Evolutionary conservation across 2,888 invertebrate species (phyloP).

Genomic region (Cybosia mesomella): DNA sequence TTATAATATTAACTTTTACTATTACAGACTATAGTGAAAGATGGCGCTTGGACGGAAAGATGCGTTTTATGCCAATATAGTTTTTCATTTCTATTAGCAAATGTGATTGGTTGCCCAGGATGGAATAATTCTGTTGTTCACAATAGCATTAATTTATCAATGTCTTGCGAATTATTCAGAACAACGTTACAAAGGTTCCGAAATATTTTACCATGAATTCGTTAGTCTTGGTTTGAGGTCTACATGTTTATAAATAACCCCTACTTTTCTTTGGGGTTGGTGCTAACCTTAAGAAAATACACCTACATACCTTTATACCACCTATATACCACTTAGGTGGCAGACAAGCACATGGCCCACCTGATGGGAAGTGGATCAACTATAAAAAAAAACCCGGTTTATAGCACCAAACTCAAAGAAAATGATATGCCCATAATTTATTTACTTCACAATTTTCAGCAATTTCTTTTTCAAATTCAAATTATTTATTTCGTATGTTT

Average conservation of each 20-base stretch:
- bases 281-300: too few species aligned
- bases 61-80: not conserved
- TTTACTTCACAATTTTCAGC: too few species aligned
- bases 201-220: not conserved
- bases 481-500: not conserved
- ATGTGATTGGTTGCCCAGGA: not conserved
- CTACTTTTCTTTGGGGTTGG: not conserved
- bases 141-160: not conserved
- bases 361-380: too few species aligned
- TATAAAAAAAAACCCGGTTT: too few species aligned
- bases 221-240: not conserved
- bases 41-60: too few species aligned
- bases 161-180: not conserved
- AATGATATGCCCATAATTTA: too few species aligned
- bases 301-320: too few species aligned
- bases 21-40: too few species aligned
- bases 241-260: not conserved
- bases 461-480: not conserved
- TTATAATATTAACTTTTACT: too few species aligned
- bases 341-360: too few species aligned
- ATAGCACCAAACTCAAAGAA: too few species aligned
- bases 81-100: not conserved
- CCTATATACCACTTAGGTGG: too few species aligned
- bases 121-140: not conserved
- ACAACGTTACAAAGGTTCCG: not conserved